These are phyloP conservation scores for Perca flavescens DNA, from an alignment of 2,113 vertebrate genomes.

Conservation along the genomic window DNA sequence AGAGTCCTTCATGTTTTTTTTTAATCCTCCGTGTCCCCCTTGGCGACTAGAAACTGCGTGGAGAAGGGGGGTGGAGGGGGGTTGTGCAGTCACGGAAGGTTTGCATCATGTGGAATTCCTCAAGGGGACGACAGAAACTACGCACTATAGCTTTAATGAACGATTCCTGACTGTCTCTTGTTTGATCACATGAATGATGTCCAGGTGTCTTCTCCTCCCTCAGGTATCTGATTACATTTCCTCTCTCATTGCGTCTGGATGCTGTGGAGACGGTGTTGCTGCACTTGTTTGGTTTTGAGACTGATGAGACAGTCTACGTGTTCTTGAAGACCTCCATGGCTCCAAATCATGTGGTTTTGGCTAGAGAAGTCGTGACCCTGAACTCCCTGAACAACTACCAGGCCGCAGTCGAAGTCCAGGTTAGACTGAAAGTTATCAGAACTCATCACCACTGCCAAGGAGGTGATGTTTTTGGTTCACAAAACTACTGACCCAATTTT, in stretches of 20 bases:
- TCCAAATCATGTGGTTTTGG: slow-evolving; percentile 65
- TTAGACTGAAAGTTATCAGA: slow-evolving; percentile 59
- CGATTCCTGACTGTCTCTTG: too few species aligned
- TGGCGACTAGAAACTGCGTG: too few species aligned
- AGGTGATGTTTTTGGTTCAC: too few species aligned
- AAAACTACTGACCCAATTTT: too few species aligned
- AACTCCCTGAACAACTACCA: slow-evolving; percentile 86
- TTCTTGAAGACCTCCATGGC: slow-evolving; percentile 89
- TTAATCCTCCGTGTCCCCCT: too few species aligned
- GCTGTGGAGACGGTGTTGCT: slow-evolving; percentile 87
- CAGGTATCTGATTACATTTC: slow-evolving; percentile 92
- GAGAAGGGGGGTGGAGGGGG: too few species aligned
- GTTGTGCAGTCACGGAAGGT: too few species aligned
- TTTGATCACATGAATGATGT: background rate
- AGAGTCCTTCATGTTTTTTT: too few species aligned
- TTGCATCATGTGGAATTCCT: too few species aligned
- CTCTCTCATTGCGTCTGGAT: slow-evolving; percentile 85
- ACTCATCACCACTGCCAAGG: too few species aligned
- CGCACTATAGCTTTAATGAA: too few species aligned
- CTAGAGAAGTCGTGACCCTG: slow-evolving; percentile 73
- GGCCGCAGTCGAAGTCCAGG: slow-evolving; percentile 80
- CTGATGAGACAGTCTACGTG: slow-evolving; percentile 74
- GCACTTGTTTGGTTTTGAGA: slow-evolving; percentile 87
- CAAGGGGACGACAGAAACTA: too few species aligned
- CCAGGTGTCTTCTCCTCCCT: background rate